These are phyloP conservation scores for Lerema accius DNA, from an alignment of 1,140 invertebrate species.

Conservation along the genomic window DNA sequence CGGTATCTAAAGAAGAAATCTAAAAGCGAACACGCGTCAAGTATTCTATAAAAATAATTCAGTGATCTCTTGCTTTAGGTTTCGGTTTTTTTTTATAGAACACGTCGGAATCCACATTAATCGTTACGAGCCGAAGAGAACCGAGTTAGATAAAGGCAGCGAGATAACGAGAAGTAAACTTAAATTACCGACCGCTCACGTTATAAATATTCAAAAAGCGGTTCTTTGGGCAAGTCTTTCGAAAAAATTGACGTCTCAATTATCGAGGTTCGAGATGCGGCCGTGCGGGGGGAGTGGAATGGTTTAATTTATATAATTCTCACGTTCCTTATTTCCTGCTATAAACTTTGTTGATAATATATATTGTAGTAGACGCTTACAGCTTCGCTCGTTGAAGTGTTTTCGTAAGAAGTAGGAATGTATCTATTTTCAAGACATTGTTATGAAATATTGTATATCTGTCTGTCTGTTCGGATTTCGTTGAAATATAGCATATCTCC, in stretches of 20 bases:
- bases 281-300: constrained; percentile 13
- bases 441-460: too few species aligned
- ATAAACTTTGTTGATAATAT: constrained; percentile 40
- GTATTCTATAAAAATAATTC: constrained; percentile 18
- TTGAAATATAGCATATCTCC: too few species aligned
- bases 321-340: constrained; percentile 76
- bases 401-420: too few species aligned
- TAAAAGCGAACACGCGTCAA: constrained; percentile 11
- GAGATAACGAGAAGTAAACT: constrained; percentile 72
- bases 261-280: constrained; percentile 55
- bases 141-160: constrained; percentile 58
- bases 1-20: constrained; percentile 11
- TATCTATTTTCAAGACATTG: too few species aligned
- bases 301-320: constrained; percentile 77
- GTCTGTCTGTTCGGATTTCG: too few species aligned
- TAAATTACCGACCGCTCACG: constrained; percentile 69
- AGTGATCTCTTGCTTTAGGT: constrained; percentile 2
- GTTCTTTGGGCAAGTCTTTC: constrained; percentile 40
- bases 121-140: constrained; percentile 52
- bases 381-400: too few species aligned
- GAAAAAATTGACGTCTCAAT: constrained; percentile 81
- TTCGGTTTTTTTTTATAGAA: constrained; percentile 38
- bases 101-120: constrained; percentile 54
- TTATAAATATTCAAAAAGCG: constrained; percentile 77
- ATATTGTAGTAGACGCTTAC: too few species aligned